Base-by-base conservation (phyloP, 1,140 invertebrate species). In the Papilio dardanus region DNA sequence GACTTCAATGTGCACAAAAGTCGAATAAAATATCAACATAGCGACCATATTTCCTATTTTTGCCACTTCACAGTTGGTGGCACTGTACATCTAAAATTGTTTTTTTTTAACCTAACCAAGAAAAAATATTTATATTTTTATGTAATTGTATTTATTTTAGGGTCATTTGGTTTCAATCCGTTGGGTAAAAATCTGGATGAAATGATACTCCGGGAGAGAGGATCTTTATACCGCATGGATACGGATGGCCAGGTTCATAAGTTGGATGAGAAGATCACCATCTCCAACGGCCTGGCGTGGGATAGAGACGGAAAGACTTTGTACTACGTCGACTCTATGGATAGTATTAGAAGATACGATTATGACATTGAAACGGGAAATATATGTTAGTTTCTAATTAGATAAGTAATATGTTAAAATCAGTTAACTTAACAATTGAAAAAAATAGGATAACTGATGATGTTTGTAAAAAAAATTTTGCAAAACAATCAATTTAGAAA, bases 271-370 rank as follows among this genome's bases (percentile, higher is more conserved):
- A 84, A 93, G 76, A 94, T 97, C 21, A 94, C 94, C 58, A 96
- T 98, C 68, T 97, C 97, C 33, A 98, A 92, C 82, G 90, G 98
- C 0, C 86, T 98, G 7, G 95, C 95, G 7, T 98, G 97, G 97
- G 96, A 96, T 78, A 84, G 92, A 8, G 94, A 95, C 62, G 95
- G 95, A 75, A 95, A 95, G 28, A 95, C 95, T 35, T 95, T 97
- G 90, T 97, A 96, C 88, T 97, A 96, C 84, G 96, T 97, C 2
- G 97, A 97, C 86, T 95, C 96, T 2, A 93, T 95, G 14, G 96
- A 96, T 67, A 93, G 95, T 83, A 94, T 97, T 30, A 94, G 95
- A 50, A 94, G 94, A 35, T 98, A 96, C 83, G 96, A 98, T 85
- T 98, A 96, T 81, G 95, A 98, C 81, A 92, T 96, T 8, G 89